These are phyloP conservation scores for Hemistola chrysoprasaria DNA, from an alignment of 2,888 invertebrate species.

Conservation along the genomic window DNA sequence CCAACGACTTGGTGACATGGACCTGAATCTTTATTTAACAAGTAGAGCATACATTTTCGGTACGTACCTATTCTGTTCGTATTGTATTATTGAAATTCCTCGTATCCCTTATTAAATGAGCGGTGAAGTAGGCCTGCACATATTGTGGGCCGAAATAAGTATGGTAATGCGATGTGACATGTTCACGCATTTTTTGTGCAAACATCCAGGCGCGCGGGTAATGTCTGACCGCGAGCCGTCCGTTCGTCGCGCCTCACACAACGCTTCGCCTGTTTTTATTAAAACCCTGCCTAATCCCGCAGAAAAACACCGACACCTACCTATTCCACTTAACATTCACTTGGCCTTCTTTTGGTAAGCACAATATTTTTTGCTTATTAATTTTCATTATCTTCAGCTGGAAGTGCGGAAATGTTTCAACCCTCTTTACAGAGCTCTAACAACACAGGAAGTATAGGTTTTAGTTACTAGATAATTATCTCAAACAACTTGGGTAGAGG, in stretches of 20 bases:
- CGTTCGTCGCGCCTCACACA: background rate
- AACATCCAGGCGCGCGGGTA: background rate
- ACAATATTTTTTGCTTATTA: conserved; percentile 8
- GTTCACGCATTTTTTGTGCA: conserved; percentile 6
- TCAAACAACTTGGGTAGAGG: no score
- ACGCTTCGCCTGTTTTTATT: conserved; percentile 2
- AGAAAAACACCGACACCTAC: conserved; percentile 15
- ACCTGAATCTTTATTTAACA: no score
- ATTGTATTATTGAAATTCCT: no score
- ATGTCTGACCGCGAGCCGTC: background rate
- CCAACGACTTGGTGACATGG: no score
- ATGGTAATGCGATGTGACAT: conserved; percentile 10
- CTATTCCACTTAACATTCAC: conserved; percentile 17
- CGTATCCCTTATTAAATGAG: no score
- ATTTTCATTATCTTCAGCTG: background rate
- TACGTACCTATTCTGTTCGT: no score
- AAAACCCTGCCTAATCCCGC: conserved; percentile 15
- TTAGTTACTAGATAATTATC: no score
- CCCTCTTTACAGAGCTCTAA: no score
- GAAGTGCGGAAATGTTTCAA: background rate
- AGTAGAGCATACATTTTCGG: no score
- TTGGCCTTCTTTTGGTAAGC: conserved; percentile 6
- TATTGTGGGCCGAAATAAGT: conserved; percentile 5
- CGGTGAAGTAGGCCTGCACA: background rate
- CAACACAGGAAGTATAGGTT: no score